Evolutionary conservation across 2,797 vertebrate genomes (phyloP), one percentile per base, ranked within the genome.

Genomic region (Pampus argenteus): DNA sequence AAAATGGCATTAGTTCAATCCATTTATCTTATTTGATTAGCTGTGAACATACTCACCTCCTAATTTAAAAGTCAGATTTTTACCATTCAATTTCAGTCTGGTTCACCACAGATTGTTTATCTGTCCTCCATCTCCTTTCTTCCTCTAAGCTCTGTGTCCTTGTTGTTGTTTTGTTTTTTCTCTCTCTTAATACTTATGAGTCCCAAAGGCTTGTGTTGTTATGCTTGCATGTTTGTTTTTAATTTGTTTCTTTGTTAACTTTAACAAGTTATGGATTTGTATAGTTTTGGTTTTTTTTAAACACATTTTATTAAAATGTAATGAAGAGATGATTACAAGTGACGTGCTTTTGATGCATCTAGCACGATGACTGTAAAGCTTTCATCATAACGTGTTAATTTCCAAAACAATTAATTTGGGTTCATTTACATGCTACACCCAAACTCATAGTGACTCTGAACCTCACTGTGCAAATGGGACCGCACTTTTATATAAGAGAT

Each of bases 1-100:
- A 36, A 84, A 84, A 75, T 66, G 18, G 5, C 40, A 23, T 81
- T 75, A 47, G 36, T 69, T 76, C 22, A 65, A 63, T 79, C 62
- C 36, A 74, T 34, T 71, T 61, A 62, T 28, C 42, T 54, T 40
- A 23, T 17, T 60, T 76, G 54, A 26, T 72, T 71, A 66, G 5
- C 71, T 65, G 40, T 59, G 62, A 64, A 70, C 58, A 47, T 49
- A 11, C 66, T 51, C 29, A 48, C 49, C 40, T 76, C 36, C 49
- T 55, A 7, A 71, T 52, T 72, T 9, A 17, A 34, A n/a, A 28
- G 38, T 48, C 7, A 9, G 50, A 36, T 47, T 56, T 71, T 66
- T 20, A 47, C 2, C 3, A 5, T 67, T 34, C 22, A 66, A 49
- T 54, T 80, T 44, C 6, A 15, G 51, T 58, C 20, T 71, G 42